These are phyloP conservation scores for Alca torda DNA, from an alignment of 2,797 vertebrate genomes.

Conservation along the genomic window DNA sequence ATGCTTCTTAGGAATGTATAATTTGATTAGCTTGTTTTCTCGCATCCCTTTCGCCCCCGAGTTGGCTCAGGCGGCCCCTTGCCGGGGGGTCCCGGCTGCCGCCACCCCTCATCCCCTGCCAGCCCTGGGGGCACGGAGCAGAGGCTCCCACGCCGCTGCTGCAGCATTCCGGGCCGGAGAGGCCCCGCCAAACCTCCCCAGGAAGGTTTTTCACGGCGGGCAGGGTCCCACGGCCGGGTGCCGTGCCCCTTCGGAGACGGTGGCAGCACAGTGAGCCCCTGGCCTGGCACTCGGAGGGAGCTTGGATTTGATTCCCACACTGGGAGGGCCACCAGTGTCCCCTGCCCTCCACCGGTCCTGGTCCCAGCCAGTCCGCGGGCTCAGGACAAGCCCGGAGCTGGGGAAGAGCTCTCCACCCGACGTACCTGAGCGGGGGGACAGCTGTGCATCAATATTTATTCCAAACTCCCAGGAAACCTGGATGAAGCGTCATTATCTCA, in stretches of 20 bases:
- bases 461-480: conserved; percentile 73
- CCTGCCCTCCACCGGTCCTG: fast-evolving
- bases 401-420: neutral
- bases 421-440: conserved; percentile 61
- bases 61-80: neutral
- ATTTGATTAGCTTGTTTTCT: conserved; percentile 73
- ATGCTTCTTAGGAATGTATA: conserved; percentile 71
- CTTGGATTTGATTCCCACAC: neutral
- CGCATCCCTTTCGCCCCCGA: neutral
- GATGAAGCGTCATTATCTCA: conserved; percentile 77
- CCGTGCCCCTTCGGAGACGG: fast-evolving
- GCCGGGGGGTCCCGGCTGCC: neutral
- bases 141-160: fast-evolving
- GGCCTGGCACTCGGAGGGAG: neutral
- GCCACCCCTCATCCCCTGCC: neutral
- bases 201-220: fast-evolving
- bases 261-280: neutral
- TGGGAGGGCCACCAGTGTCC: neutral
- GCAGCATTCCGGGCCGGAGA: fast-evolving
- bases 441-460: conserved; percentile 77
- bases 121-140: fast-evolving
- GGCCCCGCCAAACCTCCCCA: neutral
- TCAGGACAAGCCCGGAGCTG: neutral
- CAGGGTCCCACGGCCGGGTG: fast-evolving
- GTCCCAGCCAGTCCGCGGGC: fast-evolving